Base-by-base conservation (phyloP, 1,140 invertebrate species). In the Plutomurus gul region DNA sequence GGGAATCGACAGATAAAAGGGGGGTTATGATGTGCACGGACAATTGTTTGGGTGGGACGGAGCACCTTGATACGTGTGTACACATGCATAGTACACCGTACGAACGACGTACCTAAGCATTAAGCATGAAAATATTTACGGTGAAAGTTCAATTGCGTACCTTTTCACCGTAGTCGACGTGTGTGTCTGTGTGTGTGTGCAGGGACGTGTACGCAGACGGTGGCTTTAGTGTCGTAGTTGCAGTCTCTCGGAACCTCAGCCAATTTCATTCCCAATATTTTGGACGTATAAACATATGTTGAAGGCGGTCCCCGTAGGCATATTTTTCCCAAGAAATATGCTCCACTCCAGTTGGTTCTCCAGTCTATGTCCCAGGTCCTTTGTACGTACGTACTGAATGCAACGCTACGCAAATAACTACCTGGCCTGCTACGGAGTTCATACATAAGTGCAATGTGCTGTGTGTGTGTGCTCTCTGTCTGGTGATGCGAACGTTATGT, bases 191-290 rank as follows among this genome's bases (percentile, higher is more conserved):
- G 27, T 51, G 47, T 22, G 18, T 22, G 20, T 51, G 47, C 47
- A 51, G 47, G n/a, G n/a, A n/a, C n/a, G n/a, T n/a, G n/a, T 47
- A 18, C 20, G 43, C 13, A 0, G 47, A 22, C 10, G 4, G 46
- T 18, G 46, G 46, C 13, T 39, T 51, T 18, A 51, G 47, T 11
- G 3, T 22, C 18, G 18, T 10, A n/a, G 47, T 51, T 18, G 10
- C 25, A 22, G 47, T 51, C 18, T 51, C 20, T 51, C 47, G 10
- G 47, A 51, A 33, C 51, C 25, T 27, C 16, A 77, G 72, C 60
- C 76, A 77, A 77, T 77, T 77, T 77, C 76, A 72, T 47, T 77
- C 40, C 25, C 40, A 77, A 77, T 72, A 77, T 77, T 77, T 65
- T 72, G 76, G 65, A 77, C 76, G 49, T 72, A 47, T 77, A 56